phyloP scores from a whole-genome alignment of 2,113 vertebrate species.

The Gavia stellata region DNA sequence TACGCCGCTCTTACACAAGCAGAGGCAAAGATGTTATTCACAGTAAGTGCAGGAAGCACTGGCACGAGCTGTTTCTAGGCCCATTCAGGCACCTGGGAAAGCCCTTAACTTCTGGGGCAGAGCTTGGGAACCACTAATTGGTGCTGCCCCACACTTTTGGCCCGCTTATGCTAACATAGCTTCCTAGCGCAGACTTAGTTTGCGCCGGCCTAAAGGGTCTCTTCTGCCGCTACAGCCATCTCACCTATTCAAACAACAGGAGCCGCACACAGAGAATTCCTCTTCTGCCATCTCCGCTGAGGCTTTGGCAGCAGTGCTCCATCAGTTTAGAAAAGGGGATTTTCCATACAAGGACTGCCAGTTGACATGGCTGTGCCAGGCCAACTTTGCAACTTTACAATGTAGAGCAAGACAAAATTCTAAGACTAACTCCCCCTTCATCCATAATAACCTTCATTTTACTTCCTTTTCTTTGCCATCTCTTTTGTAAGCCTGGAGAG shows the following conservation, averaged over 20 bases:
- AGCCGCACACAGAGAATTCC: not conserved
- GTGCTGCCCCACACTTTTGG: not conserved
- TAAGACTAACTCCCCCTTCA: not conserved
- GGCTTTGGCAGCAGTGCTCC: not conserved
- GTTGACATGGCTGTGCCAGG: not conserved
- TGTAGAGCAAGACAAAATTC: not conserved
- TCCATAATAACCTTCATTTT: not conserved
- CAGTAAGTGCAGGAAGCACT: not conserved
- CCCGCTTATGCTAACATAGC: not conserved
- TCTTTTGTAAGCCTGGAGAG: not conserved
- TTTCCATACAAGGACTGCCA: not conserved
- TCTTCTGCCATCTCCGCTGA: not conserved
- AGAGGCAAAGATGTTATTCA: not conserved
- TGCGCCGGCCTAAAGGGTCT: not conserved
- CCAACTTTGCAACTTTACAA: not conserved
- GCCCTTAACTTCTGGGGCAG: not conserved
- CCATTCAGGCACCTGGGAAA: not conserved
- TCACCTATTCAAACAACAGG: not conserved
- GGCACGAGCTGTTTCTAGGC: not conserved
- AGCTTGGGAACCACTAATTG: not conserved
- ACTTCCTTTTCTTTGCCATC: not conserved
- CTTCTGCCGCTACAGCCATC: not conserved
- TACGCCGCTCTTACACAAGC: not conserved
- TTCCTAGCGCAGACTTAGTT: not conserved
- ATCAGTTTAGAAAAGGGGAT: not conserved